These are phyloP conservation scores for Chlamydotis undulata DNA, from an alignment of 2,113 vertebrate genomes.

Conservation along the genomic window DNA sequence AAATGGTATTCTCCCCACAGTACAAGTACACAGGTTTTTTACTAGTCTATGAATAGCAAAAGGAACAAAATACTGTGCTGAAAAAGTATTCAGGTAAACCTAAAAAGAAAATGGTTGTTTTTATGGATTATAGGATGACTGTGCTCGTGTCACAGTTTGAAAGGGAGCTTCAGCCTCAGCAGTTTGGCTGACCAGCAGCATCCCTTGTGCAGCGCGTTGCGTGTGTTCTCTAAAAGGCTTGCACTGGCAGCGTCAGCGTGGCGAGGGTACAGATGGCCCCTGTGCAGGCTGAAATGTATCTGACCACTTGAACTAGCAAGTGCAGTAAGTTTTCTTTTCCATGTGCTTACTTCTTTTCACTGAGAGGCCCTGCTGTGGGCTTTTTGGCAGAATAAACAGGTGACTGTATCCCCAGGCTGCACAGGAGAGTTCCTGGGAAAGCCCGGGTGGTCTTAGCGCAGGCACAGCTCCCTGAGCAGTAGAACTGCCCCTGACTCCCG, in stretches of 20 bases:
- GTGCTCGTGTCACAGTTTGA: neutral
- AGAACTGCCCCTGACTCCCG: neutral
- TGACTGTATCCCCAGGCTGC: neutral
- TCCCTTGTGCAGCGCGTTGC: rapidly evolving
- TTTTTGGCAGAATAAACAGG: neutral
- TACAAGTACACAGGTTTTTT: rapidly evolving
- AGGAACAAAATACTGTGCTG: neutral
- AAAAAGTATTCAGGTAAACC: neutral
- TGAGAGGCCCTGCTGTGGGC: rapidly evolving
- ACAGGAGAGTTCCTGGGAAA: neutral
- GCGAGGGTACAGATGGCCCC: no score
- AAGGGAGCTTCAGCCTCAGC: neutral
- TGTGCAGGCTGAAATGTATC: neutral
- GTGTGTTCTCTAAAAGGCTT: neutral
- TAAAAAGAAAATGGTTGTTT: neutral
- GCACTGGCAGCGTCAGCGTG: rapidly evolving
- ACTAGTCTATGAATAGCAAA: neutral
- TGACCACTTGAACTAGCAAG: neutral
- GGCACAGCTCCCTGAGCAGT: neutral
- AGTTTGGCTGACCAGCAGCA: neutral
- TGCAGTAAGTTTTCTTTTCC: neutral
- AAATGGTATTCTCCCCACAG: neutral
- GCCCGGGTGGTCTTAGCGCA: rapidly evolving
- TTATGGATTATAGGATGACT: neutral
- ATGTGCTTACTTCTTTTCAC: no score